Conservation (phyloP, 2,113 vertebrate species). For the Lepisosteus oculatus region DNA sequence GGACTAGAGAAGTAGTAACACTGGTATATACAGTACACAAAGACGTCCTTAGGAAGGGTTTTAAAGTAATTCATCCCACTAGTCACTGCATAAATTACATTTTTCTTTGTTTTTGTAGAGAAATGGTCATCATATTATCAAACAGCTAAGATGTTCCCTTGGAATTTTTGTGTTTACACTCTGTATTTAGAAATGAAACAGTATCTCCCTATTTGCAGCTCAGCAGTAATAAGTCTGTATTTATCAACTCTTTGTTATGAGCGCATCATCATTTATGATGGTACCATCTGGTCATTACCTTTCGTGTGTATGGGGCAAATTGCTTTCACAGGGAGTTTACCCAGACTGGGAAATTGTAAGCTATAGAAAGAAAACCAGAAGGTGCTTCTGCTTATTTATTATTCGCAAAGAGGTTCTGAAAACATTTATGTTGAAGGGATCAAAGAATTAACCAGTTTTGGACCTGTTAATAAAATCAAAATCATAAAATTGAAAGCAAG, state of each 20-base stretch:
- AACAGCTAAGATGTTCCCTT: not conserved
- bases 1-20: too few species aligned
- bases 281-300: conserved; percentile 76
- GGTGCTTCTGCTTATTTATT: conserved; percentile 56
- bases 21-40: too few species aligned
- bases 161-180: not conserved
- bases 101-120: too few species aligned
- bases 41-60: too few species aligned
- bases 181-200: not conserved
- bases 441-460: conserved; percentile 65
- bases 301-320: conserved; percentile 73
- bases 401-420: conserved; percentile 42
- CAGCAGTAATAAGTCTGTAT: conserved; percentile 72
- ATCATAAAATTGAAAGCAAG: conserved; percentile 43
- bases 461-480: conserved; percentile 31
- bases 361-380: conserved; percentile 58
- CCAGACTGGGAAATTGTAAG: conserved; percentile 54
- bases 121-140: not conserved
- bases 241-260: conserved; percentile 78
- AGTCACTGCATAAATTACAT: too few species aligned
- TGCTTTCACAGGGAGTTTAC: conserved; percentile 70
- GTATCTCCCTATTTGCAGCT: not conserved
- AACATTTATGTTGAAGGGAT: conserved; percentile 61
- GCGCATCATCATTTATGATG: conserved; percentile 75
- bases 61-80: too few species aligned